These are phyloP conservation scores for Phallusia fumigata DNA, from an alignment of 23 tunicate species.

Conservation along the genomic window DNA sequence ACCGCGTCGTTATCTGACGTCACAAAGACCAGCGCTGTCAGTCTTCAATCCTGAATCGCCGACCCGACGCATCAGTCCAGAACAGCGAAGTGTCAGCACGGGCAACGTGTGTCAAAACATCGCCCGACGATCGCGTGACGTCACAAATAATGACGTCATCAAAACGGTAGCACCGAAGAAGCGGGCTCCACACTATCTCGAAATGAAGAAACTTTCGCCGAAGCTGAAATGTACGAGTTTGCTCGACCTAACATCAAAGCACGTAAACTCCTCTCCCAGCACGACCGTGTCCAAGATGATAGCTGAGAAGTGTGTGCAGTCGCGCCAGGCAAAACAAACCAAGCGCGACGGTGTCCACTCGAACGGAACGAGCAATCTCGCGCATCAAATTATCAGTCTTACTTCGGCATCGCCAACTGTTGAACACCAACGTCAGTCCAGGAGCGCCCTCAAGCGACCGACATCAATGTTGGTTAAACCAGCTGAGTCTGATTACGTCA, in stretches of 20 bases:
- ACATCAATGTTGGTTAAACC: conserved; percentile 23
- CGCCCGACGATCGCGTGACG: neutral
- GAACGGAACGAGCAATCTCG: conserved; percentile 14
- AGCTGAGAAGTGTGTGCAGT: conserved; percentile 3
- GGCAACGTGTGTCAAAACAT: conserved; percentile 1
- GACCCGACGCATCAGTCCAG: conserved; percentile 7
- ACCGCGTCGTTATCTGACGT: neutral
- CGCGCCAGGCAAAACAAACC: neutral
- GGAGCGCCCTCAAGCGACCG: conserved; percentile 1
- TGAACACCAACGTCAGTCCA: neutral
- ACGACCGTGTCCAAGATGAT: conserved; percentile 9
- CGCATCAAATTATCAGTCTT: conserved; percentile 21
- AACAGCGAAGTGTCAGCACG: conserved; percentile 29
- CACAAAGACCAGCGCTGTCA: conserved; percentile 1
- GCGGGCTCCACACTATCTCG: neutral
- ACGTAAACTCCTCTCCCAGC: neutral
- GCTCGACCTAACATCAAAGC: conserved; percentile 44
- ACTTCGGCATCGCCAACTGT: conserved; percentile 11
- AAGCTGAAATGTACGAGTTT: conserved; percentile 45
- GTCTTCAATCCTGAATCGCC: conserved; percentile 29
- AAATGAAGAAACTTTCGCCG: neutral
- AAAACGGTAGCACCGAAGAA: neutral
- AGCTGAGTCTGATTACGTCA: conserved; percentile 49
- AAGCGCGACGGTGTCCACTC: neutral
- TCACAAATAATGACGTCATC: neutral